Base-by-base conservation (phyloP, 2,113 vertebrate species). In the Spizaetus ornatus region DNA sequence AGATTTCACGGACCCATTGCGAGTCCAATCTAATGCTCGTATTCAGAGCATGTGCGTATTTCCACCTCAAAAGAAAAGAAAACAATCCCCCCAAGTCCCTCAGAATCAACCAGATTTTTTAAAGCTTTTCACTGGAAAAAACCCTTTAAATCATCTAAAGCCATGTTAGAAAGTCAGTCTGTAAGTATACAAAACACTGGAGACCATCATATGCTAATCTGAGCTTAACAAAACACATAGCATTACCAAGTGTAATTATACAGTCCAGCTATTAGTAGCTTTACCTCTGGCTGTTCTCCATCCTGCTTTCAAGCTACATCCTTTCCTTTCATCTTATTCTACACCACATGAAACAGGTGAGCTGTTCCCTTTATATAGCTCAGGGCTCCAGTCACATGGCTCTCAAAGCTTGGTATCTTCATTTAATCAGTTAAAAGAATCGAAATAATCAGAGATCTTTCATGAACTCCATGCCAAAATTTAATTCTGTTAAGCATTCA, bases 251-350 rank as follows among this genome's bases (percentile, higher is more conserved):
- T 93, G 95, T 96, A 95, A 97, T 97, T 97, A 95, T 92, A 85
- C 91, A 97, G 97, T 93, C 97, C 92, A 77, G 94, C 96, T 97
- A 97, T 98, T 97, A 98, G 97, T 85, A 96, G 93, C 87, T 96
- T 97, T 97, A 97, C 92, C 90, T 85, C 95, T 97, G 97, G 93
- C 96, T 97, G 93, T 96, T 96, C 92, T 93, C 53, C 82, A 95
- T 93, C 86, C 40, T 86, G 72, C 92, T 97, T 97, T 97, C 96
- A 95, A 95, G 86, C 83, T 93, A 88, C 45, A 40, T 83, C 82
- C 56, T 84, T 91, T 96, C 86, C 91, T 97, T 77, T 93, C 93
- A 95, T 97, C 96, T 95, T 93, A 67, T 82, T 91, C 89, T 97
- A 77, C 93, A 88, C 94, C 88, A 93, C 97, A 96, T 96, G 97